These are phyloP conservation scores for Pomatorhinus ruficollis DNA, from an alignment of 2,113 vertebrate genomes.

Conservation along the genomic window DNA sequence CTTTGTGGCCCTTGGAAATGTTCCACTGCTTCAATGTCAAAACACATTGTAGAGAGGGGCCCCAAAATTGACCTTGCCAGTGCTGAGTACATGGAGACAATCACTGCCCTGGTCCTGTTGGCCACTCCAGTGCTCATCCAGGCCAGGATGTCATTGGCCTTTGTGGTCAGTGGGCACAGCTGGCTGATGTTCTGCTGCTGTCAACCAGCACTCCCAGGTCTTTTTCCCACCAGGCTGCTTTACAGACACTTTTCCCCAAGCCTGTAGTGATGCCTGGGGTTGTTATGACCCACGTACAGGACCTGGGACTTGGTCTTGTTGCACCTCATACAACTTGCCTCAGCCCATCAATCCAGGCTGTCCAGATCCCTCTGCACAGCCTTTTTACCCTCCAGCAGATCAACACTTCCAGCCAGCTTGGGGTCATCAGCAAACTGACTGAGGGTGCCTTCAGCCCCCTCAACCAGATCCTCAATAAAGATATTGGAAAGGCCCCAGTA, in stretches of 20 bases:
- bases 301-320: not conserved
- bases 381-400: not conserved
- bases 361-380: not conserved
- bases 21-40: not conserved
- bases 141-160: not conserved
- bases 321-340: not conserved
- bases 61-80: not conserved
- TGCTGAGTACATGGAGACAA: not conserved
- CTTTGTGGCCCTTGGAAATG: fast-evolving
- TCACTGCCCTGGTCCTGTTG: not conserved
- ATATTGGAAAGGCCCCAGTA: not conserved
- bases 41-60: not conserved
- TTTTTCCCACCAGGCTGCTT: not conserved
- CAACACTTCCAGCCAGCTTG: not conserved
- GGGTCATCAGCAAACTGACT: not conserved
- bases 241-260: not conserved
- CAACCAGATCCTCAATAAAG: not conserved
- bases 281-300: not conserved
- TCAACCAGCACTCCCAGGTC: not conserved
- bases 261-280: not conserved
- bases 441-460: not conserved
- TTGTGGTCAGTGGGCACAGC: not conserved
- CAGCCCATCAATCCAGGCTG: not conserved
- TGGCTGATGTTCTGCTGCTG: not conserved
- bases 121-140: not conserved